These are phyloP conservation scores for Lophochroa leadbeateri DNA, from an alignment of 2,113 vertebrate genomes.

Conservation along the genomic window DNA sequence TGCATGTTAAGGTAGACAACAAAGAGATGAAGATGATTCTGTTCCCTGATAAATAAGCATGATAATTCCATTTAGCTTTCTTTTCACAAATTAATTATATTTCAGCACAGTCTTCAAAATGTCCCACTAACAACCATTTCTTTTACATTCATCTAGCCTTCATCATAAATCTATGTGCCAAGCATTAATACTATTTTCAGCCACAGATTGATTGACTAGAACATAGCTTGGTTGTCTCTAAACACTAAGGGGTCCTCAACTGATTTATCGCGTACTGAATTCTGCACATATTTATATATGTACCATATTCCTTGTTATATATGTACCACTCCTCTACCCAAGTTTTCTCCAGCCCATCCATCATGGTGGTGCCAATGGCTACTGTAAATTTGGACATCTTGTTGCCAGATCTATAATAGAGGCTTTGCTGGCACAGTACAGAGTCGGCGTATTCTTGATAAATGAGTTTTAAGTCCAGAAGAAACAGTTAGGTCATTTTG, in stretches of 20 bases:
- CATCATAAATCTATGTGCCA: conserved; percentile 10
- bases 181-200: conserved; percentile 49
- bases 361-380: background rate
- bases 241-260: conserved; percentile 32
- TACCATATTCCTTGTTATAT: conserved; percentile 11
- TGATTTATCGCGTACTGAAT: background rate
- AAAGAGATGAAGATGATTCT: background rate
- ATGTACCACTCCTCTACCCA: background rate
- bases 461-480: background rate
- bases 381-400: background rate
- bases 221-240: conserved; percentile 20
- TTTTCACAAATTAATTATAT: background rate
- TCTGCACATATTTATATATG: background rate
- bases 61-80: background rate
- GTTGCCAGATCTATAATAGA: background rate
- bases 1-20: background rate
- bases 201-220: conserved; percentile 53
- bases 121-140: background rate
- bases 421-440: background rate
- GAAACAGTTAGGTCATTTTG: background rate
- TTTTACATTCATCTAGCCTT: conserved; percentile 9
- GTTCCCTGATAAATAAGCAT: background rate
- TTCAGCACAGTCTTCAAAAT: conserved; percentile 29
- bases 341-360: background rate
- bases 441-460: fast-evolving